Evolutionary conservation across 2,888 invertebrate species (phyloP).

Genomic region (Neuroscelio doddi): DNA sequence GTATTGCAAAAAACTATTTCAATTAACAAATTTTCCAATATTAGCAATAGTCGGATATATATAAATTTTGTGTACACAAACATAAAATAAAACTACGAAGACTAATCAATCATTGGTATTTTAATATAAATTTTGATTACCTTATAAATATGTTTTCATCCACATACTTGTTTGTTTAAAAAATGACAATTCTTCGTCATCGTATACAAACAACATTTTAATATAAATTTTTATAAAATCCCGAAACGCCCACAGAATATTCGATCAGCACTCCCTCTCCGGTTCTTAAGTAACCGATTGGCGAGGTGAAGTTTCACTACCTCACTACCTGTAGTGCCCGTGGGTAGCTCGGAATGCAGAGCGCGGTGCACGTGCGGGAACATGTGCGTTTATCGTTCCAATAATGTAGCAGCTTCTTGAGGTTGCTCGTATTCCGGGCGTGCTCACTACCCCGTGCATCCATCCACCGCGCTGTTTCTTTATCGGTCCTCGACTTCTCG

Average conservation of each 20-base stretch:
- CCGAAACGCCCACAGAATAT: constrained; percentile 31
- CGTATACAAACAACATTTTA: not conserved
- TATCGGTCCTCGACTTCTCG: constrained; percentile 15
- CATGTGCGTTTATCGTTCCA: constrained; percentile 49
- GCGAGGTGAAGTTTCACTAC: constrained; percentile 50
- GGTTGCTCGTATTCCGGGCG: constrained; percentile 22
- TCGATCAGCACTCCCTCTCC: constrained; percentile 21
- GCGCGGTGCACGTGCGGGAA: constrained; percentile 46
- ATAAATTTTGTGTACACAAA: too few relatives aligned
- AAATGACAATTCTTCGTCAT: not conserved
- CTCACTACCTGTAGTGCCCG: constrained; percentile 55
- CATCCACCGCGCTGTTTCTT: constrained; percentile 19
- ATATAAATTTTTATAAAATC: constrained; percentile 20
- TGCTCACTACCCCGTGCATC: constrained; percentile 13
- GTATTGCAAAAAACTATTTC: too few relatives aligned
- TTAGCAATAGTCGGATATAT: too few relatives aligned
- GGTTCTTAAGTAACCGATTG: constrained; percentile 27
- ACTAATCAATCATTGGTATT: too few relatives aligned
- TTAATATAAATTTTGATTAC: too few relatives aligned
- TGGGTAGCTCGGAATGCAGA: constrained; percentile 56
- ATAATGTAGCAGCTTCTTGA: constrained; percentile 41
- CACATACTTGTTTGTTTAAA: not conserved
- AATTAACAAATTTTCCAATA: too few relatives aligned
- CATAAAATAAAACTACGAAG: too few relatives aligned
- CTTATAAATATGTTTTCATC: too few relatives aligned